Base-by-base conservation (phyloP, 2,888 invertebrate species). In the Aromia moschata region DNA sequence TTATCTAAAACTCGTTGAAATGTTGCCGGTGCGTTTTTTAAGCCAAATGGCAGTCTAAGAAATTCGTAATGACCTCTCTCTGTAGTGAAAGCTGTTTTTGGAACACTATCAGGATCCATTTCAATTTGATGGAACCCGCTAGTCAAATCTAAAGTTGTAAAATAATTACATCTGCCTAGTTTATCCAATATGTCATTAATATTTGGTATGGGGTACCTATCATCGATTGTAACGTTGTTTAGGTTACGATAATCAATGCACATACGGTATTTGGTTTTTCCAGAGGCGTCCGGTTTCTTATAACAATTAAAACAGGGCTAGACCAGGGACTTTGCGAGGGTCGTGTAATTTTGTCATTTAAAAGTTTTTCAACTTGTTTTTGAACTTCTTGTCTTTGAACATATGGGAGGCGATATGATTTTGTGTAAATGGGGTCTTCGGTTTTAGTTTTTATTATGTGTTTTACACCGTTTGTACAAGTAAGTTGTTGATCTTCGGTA, bases 1-100 rank as follows among this genome's bases (percentile, higher is more conserved):
- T 58, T 58, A 30, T 65, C 58, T 49, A 60, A 56, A 7, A 57
- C 31, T 18, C 58, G 12, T 18, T 60, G 64, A 20, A 64, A 60
- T n/a, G 52, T 64, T 17, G 58, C 40, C 1, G 60, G 58, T 1
- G 61, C 56, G 15, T 59, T 59, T 47, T 62, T 62, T 7, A 65
- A 20, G 9, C 61, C 61, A 44, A 61, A 56, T 1, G 58, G 56
- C 58, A 64, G 49, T 30, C 56, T 9, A 12, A 17, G 7, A 43
- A 17, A 43, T 16, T 45, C 30, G 10, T 12, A 45, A 31, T 62
- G 56, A 2, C 53, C 65, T 14, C 45, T 53, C 11, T 55, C 58
- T 17, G 43, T 36, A 5, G 33, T 43, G 30, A 62, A 62, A 9
- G 56, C 60, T 0, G 65, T 65, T 54, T 58, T 60, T 33, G 41